Percentiles rank a stretch among this genome's conserved stretches.
Conservation (phyloP, 1,140 invertebrate genomes). For the Nymphalis io region DNA sequence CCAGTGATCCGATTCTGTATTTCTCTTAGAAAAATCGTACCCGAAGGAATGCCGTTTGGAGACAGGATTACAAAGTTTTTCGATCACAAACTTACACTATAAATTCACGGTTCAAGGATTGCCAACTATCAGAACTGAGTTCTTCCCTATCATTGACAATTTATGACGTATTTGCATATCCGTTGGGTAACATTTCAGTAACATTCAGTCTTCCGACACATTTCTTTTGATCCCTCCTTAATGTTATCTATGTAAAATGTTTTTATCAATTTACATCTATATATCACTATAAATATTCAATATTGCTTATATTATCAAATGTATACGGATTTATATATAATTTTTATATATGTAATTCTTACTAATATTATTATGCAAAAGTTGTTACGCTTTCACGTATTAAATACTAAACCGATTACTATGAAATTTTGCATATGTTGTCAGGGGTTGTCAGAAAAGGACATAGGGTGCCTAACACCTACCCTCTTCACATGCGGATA, state of each 20-base stretch:
- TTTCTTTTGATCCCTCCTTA: background rate
- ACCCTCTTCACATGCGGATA: too few species aligned
- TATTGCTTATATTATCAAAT: too few species aligned
- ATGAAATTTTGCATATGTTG: too few species aligned
- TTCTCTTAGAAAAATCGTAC: conserved; percentile 48
- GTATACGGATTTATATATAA: too few species aligned
- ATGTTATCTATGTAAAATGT: background rate
- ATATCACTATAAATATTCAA: background rate
- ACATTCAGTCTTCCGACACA: conserved; percentile 5
- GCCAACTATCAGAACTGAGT: conserved; percentile 43
- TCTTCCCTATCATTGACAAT: conserved; percentile 62
- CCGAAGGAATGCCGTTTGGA: conserved; percentile 52
- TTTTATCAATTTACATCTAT: background rate
- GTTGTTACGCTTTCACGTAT: too few species aligned
- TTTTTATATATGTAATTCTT: too few species aligned
- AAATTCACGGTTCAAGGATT: conserved; percentile 56
- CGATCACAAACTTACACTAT: conserved; percentile 75
- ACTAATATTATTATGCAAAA: too few species aligned
- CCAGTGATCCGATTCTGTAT: conserved; percentile 39
- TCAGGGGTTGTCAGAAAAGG: too few species aligned
- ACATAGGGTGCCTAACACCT: too few species aligned
- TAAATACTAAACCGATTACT: too few species aligned
- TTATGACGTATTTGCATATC: conserved; percentile 70
- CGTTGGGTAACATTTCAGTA: background rate
- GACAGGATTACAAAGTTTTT: conserved; percentile 72